Evolutionary conservation across 2,113 vertebrate species (phyloP).

Genomic region (Gobio gobio): DNA sequence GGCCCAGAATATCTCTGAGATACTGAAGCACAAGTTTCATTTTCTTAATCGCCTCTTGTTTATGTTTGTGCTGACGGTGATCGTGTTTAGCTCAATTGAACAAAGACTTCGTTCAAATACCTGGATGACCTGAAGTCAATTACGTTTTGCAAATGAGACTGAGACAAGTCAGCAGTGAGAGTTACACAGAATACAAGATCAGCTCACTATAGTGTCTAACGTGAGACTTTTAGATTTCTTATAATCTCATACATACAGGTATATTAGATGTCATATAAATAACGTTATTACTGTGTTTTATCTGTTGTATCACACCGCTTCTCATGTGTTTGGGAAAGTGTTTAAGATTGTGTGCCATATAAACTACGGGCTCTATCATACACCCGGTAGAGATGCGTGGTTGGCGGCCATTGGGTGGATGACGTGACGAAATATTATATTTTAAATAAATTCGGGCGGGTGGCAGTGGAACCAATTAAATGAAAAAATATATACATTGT

Average conservation of each 20-base stretch:
- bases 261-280: not conserved
- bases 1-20: not conserved
- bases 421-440: no score
- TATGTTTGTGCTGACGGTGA: not conserved
- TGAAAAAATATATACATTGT: no score
- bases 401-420: no score
- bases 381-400: no score
- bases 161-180: not conserved
- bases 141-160: conserved; percentile 2
- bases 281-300: not conserved
- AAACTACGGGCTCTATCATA: no score
- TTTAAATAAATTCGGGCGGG: no score
- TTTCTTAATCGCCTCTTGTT: conserved; percentile 4
- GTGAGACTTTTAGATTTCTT: not conserved
- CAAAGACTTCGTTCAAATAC: conserved; percentile 29
- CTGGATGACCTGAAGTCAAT: conserved; percentile 39
- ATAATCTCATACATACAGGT: no score
- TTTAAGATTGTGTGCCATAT: no score
- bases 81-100: not conserved
- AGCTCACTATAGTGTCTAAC: not conserved
- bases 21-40: no score
- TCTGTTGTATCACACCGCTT: not conserved
- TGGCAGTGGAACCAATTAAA: no score
- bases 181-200: conserved; percentile 2
- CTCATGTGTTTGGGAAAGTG: not conserved